Evolutionary conservation across 2,797 vertebrate genomes (phyloP).

Genomic region (Enteromius radiatus): DNA sequence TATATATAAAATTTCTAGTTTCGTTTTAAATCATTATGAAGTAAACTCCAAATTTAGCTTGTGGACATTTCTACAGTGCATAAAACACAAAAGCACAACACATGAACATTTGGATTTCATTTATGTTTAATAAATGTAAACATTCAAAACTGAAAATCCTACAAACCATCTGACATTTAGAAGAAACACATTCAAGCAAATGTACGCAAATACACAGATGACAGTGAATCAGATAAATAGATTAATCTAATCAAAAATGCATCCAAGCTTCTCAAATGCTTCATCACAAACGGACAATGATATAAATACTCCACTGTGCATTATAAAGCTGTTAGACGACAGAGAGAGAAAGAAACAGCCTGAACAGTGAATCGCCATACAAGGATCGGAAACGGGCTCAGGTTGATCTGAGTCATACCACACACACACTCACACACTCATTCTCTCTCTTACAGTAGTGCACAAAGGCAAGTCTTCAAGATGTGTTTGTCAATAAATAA

Average conservation of each 20-base stretch:
- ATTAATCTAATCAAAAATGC: conserved; percentile 43
- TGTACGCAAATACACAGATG: not conserved
- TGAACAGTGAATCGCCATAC: conserved; percentile 75
- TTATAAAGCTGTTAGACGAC: conserved; percentile 41
- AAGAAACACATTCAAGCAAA: conserved; percentile 24
- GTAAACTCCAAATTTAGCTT: not conserved
- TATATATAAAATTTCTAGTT: too few species aligned
- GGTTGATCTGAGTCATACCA: conserved; percentile 74
- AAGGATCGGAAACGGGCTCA: conserved; percentile 80
- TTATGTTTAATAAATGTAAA: conserved; percentile 38
- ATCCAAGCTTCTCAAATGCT: conserved; percentile 17
- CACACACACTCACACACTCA: conserved; percentile 19
- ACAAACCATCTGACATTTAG: not conserved
- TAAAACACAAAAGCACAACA: not conserved
- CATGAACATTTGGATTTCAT: not conserved
- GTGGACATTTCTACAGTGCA: not conserved
- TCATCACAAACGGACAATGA: not conserved
- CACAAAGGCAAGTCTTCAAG: conserved; percentile 25
- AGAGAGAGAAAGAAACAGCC: conserved; percentile 44
- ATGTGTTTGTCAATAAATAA: conserved; percentile 70
- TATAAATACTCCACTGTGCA: conserved; percentile 47
- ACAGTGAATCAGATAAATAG: conserved; percentile 41
- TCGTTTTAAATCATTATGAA: not conserved
- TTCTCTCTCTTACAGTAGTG: conserved; percentile 20
- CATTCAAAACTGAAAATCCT: conserved; percentile 35